Conservation (phyloP, 2,113 vertebrate genomes). For the Mesembrinibis cayennensis region DNA sequence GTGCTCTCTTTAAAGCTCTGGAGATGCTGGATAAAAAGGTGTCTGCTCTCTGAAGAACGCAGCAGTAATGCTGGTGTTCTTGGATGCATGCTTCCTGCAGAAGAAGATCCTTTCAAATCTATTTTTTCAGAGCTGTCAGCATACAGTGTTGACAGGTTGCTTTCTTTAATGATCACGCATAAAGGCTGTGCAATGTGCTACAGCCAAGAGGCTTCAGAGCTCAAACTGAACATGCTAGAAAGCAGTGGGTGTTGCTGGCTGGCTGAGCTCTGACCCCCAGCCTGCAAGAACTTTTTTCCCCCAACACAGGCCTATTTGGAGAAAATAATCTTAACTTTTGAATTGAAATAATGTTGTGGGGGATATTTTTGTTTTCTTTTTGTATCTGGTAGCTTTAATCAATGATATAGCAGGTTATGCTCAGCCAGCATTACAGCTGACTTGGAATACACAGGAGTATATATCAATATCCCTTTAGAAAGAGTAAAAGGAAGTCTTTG, state of each 20-base stretch:
- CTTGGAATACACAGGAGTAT: neutral
- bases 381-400: neutral
- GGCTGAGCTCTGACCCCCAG: neutral
- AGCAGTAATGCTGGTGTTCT: neutral
- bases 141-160: neutral
- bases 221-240: neutral
- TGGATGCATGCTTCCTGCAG: neutral
- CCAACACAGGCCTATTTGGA: neutral
- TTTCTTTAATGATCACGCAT: neutral
- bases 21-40: neutral
- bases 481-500: neutral
- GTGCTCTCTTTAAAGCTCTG: neutral
- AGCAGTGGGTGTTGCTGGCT: neutral
- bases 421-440: neutral
- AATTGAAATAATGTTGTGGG: neutral
- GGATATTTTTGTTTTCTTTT: neutral
- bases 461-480: neutral
- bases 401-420: neutral
- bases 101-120: neutral
- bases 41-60: neutral
- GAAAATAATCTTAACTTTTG: neutral
- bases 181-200: neutral
- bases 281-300: neutral
- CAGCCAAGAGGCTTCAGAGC: neutral
- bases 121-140: neutral